Evolutionary conservation across 1,140 invertebrate genomes (phyloP), one percentile per base, ranked within the genome.

Genomic region (Halyomorpha halys): DNA sequence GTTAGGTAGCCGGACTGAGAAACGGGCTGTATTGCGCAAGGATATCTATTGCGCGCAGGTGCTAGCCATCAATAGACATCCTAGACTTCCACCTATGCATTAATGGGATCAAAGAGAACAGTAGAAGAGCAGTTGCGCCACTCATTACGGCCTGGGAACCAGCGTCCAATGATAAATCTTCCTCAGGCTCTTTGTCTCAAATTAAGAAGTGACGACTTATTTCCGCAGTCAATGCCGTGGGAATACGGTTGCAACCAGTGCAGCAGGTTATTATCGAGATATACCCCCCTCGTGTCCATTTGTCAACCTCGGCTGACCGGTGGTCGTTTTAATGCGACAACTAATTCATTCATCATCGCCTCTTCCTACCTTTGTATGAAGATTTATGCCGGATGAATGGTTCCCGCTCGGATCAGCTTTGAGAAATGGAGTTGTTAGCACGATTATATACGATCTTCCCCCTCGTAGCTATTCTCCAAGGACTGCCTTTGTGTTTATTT

Each of bases 141-240:
- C 34, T 39, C 34, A 39, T 39, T 39, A 39, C 34, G 4, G 34
- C 34, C 5, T 39, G 34, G 34, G 34, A 39, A 39, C 21, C 47
- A 13, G 47, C 47, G 11, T 5, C 6, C 34, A 21, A 49, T 49
- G 47, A 49, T 49, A 49, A 49, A 34, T 34, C 39, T 60, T 18
- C 59, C 18, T 34, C 11, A 30, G 27, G 30, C 2, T 5, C 23
- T 16, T 59, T 25, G 23, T 27, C 54, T 27, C 19, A 60, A 60
- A 34, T 60, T 60, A 34, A 60, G 39, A 39, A 60, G 59, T 60
- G 27, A 30, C n/a, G 27, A 30, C 39, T 60, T 39, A 34, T 39
- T 39, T 30, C 53, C 53, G 53, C 15, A 56, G 15, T 27, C 15
- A 23, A 54, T 56, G 30, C 23, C 59, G 59, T 60, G 59, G 56